Base-by-base conservation (phyloP, 2,797 vertebrate genomes). In the Crocidura indochinensis region DNA sequence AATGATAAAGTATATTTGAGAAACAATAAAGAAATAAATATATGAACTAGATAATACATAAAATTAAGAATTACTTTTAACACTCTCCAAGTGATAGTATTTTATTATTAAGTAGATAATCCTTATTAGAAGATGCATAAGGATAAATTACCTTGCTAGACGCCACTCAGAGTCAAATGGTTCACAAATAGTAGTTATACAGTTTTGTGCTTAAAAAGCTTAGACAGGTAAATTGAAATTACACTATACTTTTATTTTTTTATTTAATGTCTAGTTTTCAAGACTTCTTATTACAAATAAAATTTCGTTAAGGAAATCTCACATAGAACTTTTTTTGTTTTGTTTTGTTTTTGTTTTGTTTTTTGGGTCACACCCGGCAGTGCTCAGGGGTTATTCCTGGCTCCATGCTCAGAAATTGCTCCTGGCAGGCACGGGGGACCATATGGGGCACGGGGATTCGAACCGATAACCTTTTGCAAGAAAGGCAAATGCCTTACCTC, bases 121-220 rank as follows among this genome's bases (percentile, higher is more conserved):
- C 47, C 46, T 95, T 90, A 77, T 68, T 80, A 65, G 60, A 6
- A 47, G 56, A 78, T 44, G 2, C 51, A 26, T 78, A 60, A 53
- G 29, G 27, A 82, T 69, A 62, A 91, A 87, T 77, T 65, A 27
- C 17, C 24, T 73, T 69, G 44, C 49, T 87, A 82, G 65, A 68
- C 87, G 74, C 22, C n/a, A 83, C 53, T 87, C 89, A 65, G 19
- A 65, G 92, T 90, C 67, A 88, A 85, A 79, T 31, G 15, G 49
- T 38, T 81, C n/a, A 82, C 27, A 31, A 93, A 62, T 15, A 46
- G 9, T 67, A n/a, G 72, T 19, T 79, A 47, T 51, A 8, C 81
- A 75, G 88, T n/a, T 88, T 27, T 64, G 1, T 24, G 27, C 65
- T 79, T 26, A 85, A 69, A 91, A 62, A 83, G 71, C 53, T 31